Percentiles rank a stretch among this genome's conserved stretches.
These are phyloP conservation scores for Hippasteria phrygiana DNA, from an alignment of 53 echinoderm and acorn worm species.

Conservation along the genomic window DNA sequence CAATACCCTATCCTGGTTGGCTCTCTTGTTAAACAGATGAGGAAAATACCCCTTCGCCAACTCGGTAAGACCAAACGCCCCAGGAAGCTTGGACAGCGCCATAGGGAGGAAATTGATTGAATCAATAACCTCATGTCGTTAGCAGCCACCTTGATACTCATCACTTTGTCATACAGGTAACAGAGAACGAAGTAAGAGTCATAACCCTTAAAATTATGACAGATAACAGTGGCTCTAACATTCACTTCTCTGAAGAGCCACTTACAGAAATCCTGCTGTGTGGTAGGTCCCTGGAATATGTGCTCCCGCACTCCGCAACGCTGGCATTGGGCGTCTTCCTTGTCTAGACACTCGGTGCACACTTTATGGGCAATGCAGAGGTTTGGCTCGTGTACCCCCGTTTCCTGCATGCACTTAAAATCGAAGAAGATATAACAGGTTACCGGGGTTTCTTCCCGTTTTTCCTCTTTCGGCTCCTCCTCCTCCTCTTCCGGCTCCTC, in stretches of 20 bases:
- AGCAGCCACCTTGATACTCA: slow-evolving; percentile 7
- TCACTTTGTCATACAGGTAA: slow-evolving; percentile 36
- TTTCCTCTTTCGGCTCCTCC: background rate
- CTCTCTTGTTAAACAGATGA: no score
- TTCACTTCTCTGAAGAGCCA: slow-evolving; percentile 44
- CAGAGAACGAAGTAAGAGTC: slow-evolving; percentile 37
- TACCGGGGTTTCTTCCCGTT: background rate
- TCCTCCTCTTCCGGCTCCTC: background rate
- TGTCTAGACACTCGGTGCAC: slow-evolving; percentile 35
- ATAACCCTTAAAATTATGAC: slow-evolving; percentile 67
- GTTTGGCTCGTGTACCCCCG: slow-evolving; percentile 37
- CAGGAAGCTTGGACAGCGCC: slow-evolving; percentile 48
- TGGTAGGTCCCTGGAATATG: slow-evolving; percentile 37
- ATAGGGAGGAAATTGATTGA: slow-evolving; percentile 64
- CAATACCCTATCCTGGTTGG: no score
- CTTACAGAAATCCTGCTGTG: slow-evolving; percentile 47
- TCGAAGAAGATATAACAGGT: background rate
- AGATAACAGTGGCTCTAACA: slow-evolving; percentile 32
- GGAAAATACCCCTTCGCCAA: no score
- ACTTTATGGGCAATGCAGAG: slow-evolving; percentile 41
- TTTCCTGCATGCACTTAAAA: slow-evolving; percentile 35
- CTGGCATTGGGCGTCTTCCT: background rate
- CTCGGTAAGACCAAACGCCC: no score
- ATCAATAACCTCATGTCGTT: slow-evolving; percentile 57
- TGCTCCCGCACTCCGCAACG: slow-evolving; percentile 29